Evolutionary conservation across 2,888 invertebrate species (phyloP), one percentile per base, ranked within the genome.

Genomic region (Carterocephalus palaemon): DNA sequence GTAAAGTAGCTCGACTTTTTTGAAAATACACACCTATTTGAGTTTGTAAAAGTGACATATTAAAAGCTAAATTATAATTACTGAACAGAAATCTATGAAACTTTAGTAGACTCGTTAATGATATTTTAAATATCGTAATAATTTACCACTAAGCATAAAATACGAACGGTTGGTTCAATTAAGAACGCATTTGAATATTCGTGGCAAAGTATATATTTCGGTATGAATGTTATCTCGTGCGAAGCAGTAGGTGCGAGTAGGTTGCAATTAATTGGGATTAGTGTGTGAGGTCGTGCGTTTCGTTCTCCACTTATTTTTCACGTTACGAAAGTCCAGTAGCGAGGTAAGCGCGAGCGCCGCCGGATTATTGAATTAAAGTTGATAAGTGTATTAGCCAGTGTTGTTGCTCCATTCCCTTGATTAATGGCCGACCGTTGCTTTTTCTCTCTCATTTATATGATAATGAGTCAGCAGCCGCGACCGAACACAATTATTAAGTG

Each of bases 381-480:
- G 83, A 83, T 86, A 86, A 86, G 81, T 83, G 78, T 83, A 83
- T 86, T 83, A 86, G 82, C 77, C 74, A 65, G 70, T 77, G 78
- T 77, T 84, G 80, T 82, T 80, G 75, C 77, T 75, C 76, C 80
- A 77, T 79, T 82, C 80, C 67, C 71, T 69, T 81, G 81, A 84
- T 82, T 82, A 85, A 84, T 77, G 77, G 75, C 51, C 65, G 70
- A 67, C 75, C 75, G 75, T 70, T 74, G 79, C 77, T 80, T 84
- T 83, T 82, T 84, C 80, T 78, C 81, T 78, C 82, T 84, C 84
- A 83, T 85, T 83, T 82, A 77, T 83, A 84, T 84, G 81, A 74
- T 83, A 83, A 84, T 85, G 77, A 83, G 82, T 66, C 73, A 63
- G 67, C 71, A 68, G 68, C 70, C 71, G 70, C 73, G 67, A 69